These are phyloP conservation scores for Parnassius mnemosyne DNA, from an alignment of 2,888 invertebrate genomes.

Conservation along the genomic window DNA sequence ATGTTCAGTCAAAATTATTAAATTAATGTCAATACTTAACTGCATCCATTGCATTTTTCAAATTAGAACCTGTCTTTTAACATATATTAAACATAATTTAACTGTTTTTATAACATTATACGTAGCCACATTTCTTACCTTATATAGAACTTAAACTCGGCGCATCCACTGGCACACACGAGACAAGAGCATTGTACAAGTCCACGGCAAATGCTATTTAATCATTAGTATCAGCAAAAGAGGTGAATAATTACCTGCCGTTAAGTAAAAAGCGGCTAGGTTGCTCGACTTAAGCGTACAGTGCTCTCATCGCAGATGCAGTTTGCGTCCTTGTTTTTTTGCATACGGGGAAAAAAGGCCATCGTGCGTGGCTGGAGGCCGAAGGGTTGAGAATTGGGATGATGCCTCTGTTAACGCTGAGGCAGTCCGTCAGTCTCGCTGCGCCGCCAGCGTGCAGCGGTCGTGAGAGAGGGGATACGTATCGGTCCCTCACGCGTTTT, in stretches of 20 bases:
- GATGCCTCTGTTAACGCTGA: conserved; percentile 44
- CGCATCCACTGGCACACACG: conserved; percentile 44
- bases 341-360: conserved; percentile 42
- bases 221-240: conserved; percentile 55
- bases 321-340: conserved; percentile 37
- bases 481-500: conserved; percentile 46
- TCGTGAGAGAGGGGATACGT: conserved; percentile 48
- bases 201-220: conserved; percentile 46
- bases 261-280: conserved; percentile 63
- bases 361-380: conserved; percentile 40
- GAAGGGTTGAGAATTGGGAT: conserved; percentile 49
- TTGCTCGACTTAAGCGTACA: conserved; percentile 48
- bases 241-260: conserved; percentile 65
- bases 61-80: too few species aligned
- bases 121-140: too few species aligned
- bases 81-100: too few species aligned
- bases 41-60: too few species aligned
- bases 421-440: conserved; percentile 65
- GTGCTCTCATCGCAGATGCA: conserved; percentile 41
- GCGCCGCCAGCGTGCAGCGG: conserved; percentile 67
- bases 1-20: too few species aligned
- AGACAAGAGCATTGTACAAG: conserved; percentile 27
- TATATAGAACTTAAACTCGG: too few species aligned
- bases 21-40: too few species aligned
- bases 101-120: too few species aligned